These are phyloP conservation scores for Dicranocentrus wangi DNA, from an alignment of 2,888 invertebrate genomes.

Conservation along the genomic window DNA sequence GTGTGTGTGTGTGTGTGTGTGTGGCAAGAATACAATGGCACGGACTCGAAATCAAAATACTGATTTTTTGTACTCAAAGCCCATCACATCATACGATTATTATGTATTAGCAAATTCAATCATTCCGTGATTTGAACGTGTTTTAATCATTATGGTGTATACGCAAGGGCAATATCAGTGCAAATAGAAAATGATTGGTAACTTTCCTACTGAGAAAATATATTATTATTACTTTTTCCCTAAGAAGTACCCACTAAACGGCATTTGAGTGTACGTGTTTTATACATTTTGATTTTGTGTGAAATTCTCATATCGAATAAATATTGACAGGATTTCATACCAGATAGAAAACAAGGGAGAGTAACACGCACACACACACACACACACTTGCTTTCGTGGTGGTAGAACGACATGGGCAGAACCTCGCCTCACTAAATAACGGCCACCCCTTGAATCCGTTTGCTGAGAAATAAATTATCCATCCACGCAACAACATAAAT, in stretches of 20 bases:
- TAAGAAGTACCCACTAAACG: not conserved
- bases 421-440: slow-evolving; percentile 64
- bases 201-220: slow-evolving; percentile 60
- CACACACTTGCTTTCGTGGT: slow-evolving; percentile 52
- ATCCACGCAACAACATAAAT: slow-evolving; percentile 64
- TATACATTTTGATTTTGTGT: slow-evolving; percentile 28
- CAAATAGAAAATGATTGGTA: slow-evolving; percentile 55
- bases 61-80: slow-evolving; percentile 9
- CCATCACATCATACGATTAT: slow-evolving; percentile 28
- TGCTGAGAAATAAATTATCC: slow-evolving; percentile 65
- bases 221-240: slow-evolving; percentile 53
- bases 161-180: slow-evolving; percentile 14
- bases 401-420: slow-evolving; percentile 65
- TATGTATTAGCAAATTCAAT: slow-evolving; percentile 56
- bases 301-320: slow-evolving; percentile 40
- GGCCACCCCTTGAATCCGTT: slow-evolving; percentile 65
- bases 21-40: too few species aligned
- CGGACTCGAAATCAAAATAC: not conserved
- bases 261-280: not conserved
- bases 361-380: slow-evolving; percentile 56
- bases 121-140: slow-evolving; percentile 42
- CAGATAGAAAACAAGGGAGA: slow-evolving; percentile 22
- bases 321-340: slow-evolving; percentile 52
- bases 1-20: too few species aligned
- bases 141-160: slow-evolving; percentile 48